phyloP scores from a whole-genome alignment of 2,113 vertebrate species.

The Hoplias malabaricus region DNA sequence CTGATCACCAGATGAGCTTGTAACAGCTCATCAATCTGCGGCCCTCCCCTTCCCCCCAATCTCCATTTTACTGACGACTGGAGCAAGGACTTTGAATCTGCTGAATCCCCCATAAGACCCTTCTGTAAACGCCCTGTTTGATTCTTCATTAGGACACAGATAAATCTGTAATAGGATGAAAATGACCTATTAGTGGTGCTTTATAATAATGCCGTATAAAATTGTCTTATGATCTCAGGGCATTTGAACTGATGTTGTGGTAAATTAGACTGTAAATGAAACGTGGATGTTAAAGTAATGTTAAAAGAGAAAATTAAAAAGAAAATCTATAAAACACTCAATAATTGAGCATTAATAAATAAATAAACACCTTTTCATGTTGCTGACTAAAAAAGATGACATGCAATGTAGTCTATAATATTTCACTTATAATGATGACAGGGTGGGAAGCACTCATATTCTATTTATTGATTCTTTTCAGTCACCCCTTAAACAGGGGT shows the following conservation, averaged over 20 bases:
- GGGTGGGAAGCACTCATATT: no score
- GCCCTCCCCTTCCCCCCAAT: background rate
- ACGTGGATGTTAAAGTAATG: background rate
- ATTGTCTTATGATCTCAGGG: conserved; percentile 15
- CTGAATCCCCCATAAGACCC: conserved; percentile 1
- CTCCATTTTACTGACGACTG: conserved; percentile 31
- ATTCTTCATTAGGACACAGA: conserved; percentile 30
- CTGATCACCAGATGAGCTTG: background rate
- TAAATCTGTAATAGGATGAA: conserved; percentile 40
- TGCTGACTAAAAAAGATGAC: background rate
- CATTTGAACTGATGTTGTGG: background rate
- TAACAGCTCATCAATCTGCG: background rate
- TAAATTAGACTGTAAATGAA: conserved; percentile 33
- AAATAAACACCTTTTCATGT: background rate
- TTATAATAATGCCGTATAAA: conserved; percentile 34
- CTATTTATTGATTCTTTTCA: background rate
- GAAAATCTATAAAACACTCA: background rate
- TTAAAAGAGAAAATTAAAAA: background rate
- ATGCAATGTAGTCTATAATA: background rate
- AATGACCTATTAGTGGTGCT: conserved; percentile 25
- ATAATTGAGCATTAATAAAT: background rate
- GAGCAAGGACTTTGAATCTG: conserved; percentile 6
- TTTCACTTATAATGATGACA: background rate
- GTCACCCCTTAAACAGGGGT: no score
- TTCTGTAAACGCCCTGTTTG: conserved; percentile 45